Conservation (phyloP, 1,140 invertebrate genomes). For the Cydia strobilella region DNA sequence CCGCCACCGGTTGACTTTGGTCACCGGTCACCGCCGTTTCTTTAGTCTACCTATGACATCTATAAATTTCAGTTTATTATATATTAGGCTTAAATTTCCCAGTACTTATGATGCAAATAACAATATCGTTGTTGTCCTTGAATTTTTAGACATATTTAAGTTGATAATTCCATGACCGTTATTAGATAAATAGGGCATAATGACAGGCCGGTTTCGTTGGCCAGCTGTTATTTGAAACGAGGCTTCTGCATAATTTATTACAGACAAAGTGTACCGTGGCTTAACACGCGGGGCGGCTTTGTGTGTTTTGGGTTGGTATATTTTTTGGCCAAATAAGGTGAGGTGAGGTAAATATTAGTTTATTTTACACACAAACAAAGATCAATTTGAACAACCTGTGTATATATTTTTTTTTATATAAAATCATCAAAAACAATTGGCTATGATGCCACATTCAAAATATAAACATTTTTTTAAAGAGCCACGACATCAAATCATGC, state of each 20-base stretch:
- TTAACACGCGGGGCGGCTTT: not conserved
- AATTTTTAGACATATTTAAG: not conserved
- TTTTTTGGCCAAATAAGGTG: not conserved
- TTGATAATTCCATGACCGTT: not conserved
- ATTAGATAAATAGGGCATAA: slow-evolving; percentile 18
- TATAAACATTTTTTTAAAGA: too few species aligned
- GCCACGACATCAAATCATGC: too few species aligned
- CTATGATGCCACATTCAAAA: too few species aligned
- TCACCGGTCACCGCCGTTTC: too few species aligned
- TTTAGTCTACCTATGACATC: too few species aligned
- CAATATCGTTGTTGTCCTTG: too few species aligned
- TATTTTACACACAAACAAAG: not conserved
- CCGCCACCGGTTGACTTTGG: too few species aligned
- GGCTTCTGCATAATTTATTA: slow-evolving; percentile 16
- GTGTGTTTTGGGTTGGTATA: not conserved
- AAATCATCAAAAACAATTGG: too few species aligned
- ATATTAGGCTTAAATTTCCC: too few species aligned
- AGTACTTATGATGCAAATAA: too few species aligned
- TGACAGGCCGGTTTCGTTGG: not conserved
- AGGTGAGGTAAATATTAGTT: not conserved
- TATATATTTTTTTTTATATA: too few species aligned
- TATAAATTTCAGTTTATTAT: too few species aligned
- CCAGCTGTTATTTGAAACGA: slow-evolving; percentile 19
- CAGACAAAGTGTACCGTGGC: not conserved
- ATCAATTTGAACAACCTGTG: not conserved